A percentile compares a stretch with the other conserved stretches of the same genome.
Evolutionary conservation across 2,113 vertebrate genomes (phyloP).

Genomic region (Onychostoma macrolepis): DNA sequence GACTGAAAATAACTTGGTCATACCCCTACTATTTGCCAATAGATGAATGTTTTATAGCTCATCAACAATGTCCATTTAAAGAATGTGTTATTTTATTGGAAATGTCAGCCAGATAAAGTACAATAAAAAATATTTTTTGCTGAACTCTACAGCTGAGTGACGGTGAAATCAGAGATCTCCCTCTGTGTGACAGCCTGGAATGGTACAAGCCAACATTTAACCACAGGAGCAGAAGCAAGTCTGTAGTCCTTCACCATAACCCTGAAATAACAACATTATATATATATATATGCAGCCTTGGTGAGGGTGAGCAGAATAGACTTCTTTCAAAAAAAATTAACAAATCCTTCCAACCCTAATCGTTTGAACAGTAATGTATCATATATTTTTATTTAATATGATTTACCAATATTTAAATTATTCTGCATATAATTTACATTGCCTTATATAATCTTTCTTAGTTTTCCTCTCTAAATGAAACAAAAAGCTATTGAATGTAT

Average conservation of each 20-base stretch:
- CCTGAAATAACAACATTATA: constrained; percentile 13
- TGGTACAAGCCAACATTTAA: constrained; percentile 53
- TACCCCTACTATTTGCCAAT: neutral
- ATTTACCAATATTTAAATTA: too few species aligned
- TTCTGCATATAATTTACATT: too few species aligned
- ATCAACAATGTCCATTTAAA: neutral
- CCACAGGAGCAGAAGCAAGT: neutral
- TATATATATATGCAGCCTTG: too few species aligned
- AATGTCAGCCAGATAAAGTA: neutral
- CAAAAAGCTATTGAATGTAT: too few species aligned
- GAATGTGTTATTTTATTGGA: neutral
- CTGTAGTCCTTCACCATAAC: constrained; percentile 43
- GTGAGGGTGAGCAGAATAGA: too few species aligned
- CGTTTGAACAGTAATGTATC: too few species aligned
- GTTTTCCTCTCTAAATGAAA: neutral
- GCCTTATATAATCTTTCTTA: neutral
- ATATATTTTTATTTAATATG: too few species aligned
- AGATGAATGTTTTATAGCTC: neutral
- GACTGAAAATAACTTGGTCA: neutral
- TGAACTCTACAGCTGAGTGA: constrained; percentile 38
- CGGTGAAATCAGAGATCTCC: constrained; percentile 45
- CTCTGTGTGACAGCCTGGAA: constrained; percentile 43
- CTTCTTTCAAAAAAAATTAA: too few species aligned
- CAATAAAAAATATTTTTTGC: neutral
- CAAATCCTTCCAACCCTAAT: too few species aligned